Conservation (phyloP, 2,113 vertebrate species). For the human region GRCh38 chr6:76885001-76885500, state of each 20-base stretch:
- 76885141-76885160: too few species aligned
- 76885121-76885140: too few species aligned
- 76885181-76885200: too few species aligned
- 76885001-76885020: too few species aligned
- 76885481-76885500: not conserved
- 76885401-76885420: not conserved
- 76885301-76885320: not conserved
- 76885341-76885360: not conserved
- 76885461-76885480: not conserved
- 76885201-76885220: too few species aligned
- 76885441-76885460: not conserved
- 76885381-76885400: not conserved
- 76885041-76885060: too few species aligned
- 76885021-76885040: too few species aligned
- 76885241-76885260: not conserved
- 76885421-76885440: not conserved
- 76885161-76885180: too few species aligned
- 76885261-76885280: not conserved
- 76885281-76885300: not conserved
- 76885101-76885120: too few species aligned
- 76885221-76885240: too few species aligned
- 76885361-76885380: not conserved
- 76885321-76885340: not conserved
- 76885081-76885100: too few species aligned
- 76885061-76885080: too few species aligned